Evolutionary conservation across 2,113 vertebrate species (phyloP).

Genomic region (Trichechus manatus): DNA sequence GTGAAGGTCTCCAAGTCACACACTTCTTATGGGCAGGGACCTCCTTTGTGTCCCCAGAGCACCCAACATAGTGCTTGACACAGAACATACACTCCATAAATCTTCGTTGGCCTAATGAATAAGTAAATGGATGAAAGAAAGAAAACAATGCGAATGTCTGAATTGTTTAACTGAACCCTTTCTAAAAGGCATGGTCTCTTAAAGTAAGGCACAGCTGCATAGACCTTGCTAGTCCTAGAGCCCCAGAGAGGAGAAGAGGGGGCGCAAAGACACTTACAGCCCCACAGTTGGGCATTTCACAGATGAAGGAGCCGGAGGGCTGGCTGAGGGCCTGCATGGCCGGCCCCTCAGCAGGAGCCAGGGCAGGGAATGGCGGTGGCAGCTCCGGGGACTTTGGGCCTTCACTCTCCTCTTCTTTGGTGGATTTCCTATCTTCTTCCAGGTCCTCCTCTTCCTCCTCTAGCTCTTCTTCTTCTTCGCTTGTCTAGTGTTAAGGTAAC

Average conservation of each 20-base stretch:
- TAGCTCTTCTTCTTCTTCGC: conserved; percentile 88
- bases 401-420: conserved; percentile 86
- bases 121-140: background rate
- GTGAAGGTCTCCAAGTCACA: background rate
- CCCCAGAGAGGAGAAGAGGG: background rate
- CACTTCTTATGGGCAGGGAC: background rate
- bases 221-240: background rate
- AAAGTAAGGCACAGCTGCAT: background rate
- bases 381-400: conserved; percentile 88
- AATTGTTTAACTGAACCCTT: background rate
- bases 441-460: conserved; percentile 90
- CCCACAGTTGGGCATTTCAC: conserved; percentile 92
- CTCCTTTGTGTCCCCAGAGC: background rate
- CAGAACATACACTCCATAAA: background rate
- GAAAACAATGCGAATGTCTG: rapidly evolving
- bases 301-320: conserved; percentile 88
- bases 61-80: rapidly evolving
- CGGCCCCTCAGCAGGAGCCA: conserved; percentile 84
- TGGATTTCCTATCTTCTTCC: conserved; percentile 87
- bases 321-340: conserved; percentile 85
- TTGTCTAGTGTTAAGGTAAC: conserved; percentile 85
- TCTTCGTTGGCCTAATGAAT: background rate
- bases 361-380: conserved; percentile 82
- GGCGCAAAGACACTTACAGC: conserved; percentile 86
- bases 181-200: background rate